Evolutionary conservation across 2,797 vertebrate species (phyloP).

Genomic region (Muscicapa comitata): DNA sequence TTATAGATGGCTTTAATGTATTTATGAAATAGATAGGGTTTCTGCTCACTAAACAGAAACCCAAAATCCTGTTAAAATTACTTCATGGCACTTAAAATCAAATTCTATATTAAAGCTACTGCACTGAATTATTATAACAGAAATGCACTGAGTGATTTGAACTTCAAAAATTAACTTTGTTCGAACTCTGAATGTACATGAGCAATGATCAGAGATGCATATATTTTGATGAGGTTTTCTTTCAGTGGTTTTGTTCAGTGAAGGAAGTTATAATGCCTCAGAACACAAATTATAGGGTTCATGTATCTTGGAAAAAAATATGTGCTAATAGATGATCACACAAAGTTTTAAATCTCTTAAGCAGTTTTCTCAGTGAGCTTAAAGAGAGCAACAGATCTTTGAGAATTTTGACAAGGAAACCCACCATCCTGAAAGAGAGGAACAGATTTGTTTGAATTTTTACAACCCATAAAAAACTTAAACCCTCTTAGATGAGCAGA

Average conservation of each 20-base stretch:
- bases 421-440: slow-evolving; percentile 45
- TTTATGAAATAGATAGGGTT: background rate
- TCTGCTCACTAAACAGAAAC: background rate
- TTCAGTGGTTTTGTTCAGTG: background rate
- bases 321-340: background rate
- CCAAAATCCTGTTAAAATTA: background rate
- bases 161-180: background rate
- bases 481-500: slow-evolving; percentile 53
- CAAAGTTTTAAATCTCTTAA: background rate
- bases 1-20: background rate
- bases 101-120: background rate
- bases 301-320: background rate
- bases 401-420: slow-evolving; percentile 67
- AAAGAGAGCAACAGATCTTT: slow-evolving; percentile 67
- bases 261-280: background rate
- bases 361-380: background rate
- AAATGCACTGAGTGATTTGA: background rate
- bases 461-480: slow-evolving; percentile 36
- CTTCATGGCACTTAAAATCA: background rate
- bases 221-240: background rate
- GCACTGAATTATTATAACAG: background rate
- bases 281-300: background rate
- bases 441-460: slow-evolving; percentile 74
- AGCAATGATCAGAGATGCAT: background rate
- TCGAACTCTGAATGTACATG: background rate